A percentile compares a stretch with the other conserved stretches of the same genome.
Evolutionary conservation across 2,113 vertebrate genomes (phyloP).

Genomic region (Lepus americanus): DNA sequence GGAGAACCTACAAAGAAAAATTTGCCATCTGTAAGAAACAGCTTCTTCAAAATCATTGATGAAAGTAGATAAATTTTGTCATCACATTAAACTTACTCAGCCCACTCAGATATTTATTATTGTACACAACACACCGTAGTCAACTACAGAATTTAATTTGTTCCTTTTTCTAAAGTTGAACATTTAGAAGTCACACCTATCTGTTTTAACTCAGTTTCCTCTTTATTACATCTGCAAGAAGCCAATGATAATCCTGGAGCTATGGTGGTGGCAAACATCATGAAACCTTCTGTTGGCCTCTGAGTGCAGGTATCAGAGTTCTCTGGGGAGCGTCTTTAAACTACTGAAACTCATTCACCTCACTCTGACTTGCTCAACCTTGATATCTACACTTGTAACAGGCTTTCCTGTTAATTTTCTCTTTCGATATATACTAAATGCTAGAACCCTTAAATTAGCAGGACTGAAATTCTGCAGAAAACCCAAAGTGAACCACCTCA

Average conservation of each 20-base stretch:
- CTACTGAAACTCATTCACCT: background rate
- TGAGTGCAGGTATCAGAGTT: background rate
- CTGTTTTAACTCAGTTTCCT: background rate
- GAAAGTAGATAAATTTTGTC: slow-evolving; percentile 28
- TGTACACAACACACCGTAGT: background rate
- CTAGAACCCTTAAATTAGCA: background rate
- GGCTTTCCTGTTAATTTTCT: background rate
- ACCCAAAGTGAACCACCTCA: slow-evolving; percentile 81
- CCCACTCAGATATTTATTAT: background rate
- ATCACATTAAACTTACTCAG: background rate
- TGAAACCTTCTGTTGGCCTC: background rate
- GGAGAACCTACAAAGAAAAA: slow-evolving; percentile 90
- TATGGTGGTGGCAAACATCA: background rate
- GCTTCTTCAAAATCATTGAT: slow-evolving; percentile 10
- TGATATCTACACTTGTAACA: background rate
- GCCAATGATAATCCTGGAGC: background rate
- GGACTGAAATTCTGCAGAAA: background rate
- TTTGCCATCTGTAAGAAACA: background rate
- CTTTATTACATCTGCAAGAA: background rate
- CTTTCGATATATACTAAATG: slow-evolving; percentile 6
- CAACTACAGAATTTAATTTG: background rate
- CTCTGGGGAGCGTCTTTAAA: background rate
- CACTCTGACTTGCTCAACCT: background rate
- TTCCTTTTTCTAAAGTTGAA: background rate
- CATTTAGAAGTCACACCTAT: background rate